A percentile compares a stretch with the other conserved stretches of the same genome.
These are phyloP conservation scores for Oenanthe melanoleuca DNA, from an alignment of 2,113 vertebrate genomes.

Conservation along the genomic window DNA sequence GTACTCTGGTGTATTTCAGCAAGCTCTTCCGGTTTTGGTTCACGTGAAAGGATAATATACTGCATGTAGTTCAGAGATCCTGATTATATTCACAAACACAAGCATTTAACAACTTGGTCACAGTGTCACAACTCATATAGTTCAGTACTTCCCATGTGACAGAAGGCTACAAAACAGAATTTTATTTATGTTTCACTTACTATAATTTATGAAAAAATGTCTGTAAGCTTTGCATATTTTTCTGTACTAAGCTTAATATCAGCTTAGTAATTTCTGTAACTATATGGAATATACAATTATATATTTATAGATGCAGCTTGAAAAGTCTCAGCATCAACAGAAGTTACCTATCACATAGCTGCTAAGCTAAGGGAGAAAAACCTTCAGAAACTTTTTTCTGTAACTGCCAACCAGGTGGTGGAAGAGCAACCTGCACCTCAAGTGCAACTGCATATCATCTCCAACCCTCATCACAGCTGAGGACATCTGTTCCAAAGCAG, in stretches of 20 bases:
- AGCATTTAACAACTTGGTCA: neutral
- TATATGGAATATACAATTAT: neutral
- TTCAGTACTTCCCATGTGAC: neutral
- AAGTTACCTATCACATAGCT: neutral
- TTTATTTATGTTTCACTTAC: neutral
- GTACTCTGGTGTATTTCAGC: neutral
- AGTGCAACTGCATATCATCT: fast-evolving
- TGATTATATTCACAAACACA: neutral
- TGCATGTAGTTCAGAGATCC: neutral
- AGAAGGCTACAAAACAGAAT: neutral
- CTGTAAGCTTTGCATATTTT: neutral
- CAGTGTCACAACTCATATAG: neutral
- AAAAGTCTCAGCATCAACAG: neutral
- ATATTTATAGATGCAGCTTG: neutral
- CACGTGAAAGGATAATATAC: neutral
- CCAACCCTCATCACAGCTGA: neutral
- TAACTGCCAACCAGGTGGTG: neutral
- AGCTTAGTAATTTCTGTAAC: neutral
- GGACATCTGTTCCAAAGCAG: neutral
- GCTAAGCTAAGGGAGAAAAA: neutral
- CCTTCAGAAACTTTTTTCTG: neutral
- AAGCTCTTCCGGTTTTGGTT: neutral
- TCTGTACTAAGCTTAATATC: neutral
- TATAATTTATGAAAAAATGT: neutral
- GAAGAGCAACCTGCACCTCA: neutral